Evolutionary conservation across 2,888 invertebrate species (phyloP), one percentile per base, ranked within the genome.

Genomic region (Harpagoxenus sublaevis): DNA sequence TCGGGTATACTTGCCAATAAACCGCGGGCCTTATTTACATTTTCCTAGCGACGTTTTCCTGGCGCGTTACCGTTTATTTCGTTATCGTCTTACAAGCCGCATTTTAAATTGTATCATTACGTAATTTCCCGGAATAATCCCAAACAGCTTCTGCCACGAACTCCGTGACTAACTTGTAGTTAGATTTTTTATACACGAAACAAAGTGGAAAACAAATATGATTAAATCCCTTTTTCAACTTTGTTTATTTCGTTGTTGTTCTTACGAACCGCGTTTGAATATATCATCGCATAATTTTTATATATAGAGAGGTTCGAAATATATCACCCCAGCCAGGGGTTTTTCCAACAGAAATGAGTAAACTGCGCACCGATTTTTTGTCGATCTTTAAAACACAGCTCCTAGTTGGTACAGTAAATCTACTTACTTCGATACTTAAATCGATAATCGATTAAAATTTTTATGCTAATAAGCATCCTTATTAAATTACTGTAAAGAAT

Each of bases 1-100:
- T 57, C 0, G 66, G 65, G 53, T 23, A 65, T 39, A 77, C 53
- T 65, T 48, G 78, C 42, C 78, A 45, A 78, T 78, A 57, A 66
- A 66, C 66, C 10, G 18, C 5, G 8, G 5, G 12, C 15, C 55
- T 66, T 45, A 55, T 55, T 62, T 62, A 45, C 48, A 55, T 48
- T 68, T 31, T 15, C 78, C 5, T 12, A 45, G n/a, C 9, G 31
- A 65, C 53, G 53, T 23, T 45, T 65, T 57, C 65, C 42, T n/a
- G 65, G 51, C 63, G 18, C 77, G n/a, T 66, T n/a, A 66, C 45
- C 42, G 42, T 66, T 42, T 53, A 55, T n/a, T 78, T 78, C 31
- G 18, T 66, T 45, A 55, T 63, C 35, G 62, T 35, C 51, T 63
- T 39, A 63, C 23, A 18, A 57, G 18, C 1, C 18, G 42, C 48